Evolutionary conservation across 2,113 vertebrate genomes (phyloP).

Genomic region (Limanda limanda): DNA sequence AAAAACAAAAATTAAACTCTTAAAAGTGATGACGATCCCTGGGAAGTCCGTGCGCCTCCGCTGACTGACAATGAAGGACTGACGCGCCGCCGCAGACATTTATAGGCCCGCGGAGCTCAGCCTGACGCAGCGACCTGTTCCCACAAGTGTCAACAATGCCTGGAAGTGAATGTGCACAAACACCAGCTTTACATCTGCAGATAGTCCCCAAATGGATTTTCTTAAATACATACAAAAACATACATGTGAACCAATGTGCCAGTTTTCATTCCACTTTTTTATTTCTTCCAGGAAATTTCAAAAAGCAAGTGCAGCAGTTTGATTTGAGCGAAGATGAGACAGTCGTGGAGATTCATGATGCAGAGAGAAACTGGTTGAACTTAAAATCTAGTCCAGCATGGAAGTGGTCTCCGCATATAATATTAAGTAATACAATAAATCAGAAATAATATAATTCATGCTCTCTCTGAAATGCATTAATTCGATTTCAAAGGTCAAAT

Average conservation of each 20-base stretch:
- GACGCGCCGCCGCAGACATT: conserved; percentile 57
- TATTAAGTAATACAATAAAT: no score
- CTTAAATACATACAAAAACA: no score
- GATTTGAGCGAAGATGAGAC: no score
- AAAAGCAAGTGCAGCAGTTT: background rate
- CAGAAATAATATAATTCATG: no score
- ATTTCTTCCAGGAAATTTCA: background rate
- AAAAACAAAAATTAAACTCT: background rate
- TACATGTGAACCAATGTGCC: background rate
- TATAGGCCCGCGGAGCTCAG: conserved; percentile 60
- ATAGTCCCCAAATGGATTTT: background rate
- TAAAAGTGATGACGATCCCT: background rate
- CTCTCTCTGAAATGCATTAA: no score
- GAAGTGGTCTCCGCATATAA: no score
- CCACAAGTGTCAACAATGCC: conserved; percentile 67
- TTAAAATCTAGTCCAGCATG: no score
- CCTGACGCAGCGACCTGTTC: conserved; percentile 62
- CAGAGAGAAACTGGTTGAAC: no score
- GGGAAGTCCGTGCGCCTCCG: conserved; percentile 6
- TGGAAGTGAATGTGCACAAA: conserved; percentile 9
- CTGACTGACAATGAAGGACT: conserved; percentile 30
- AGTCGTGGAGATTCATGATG: no score
- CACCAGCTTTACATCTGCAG: background rate
- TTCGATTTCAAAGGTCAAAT: no score
- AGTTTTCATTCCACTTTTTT: background rate